Percentiles rank a stretch among this genome's conserved stretches.
These are phyloP conservation scores for Mesopsocus fuscifrons DNA, from an alignment of 2,888 invertebrate genomes.

Conservation along the genomic window DNA sequence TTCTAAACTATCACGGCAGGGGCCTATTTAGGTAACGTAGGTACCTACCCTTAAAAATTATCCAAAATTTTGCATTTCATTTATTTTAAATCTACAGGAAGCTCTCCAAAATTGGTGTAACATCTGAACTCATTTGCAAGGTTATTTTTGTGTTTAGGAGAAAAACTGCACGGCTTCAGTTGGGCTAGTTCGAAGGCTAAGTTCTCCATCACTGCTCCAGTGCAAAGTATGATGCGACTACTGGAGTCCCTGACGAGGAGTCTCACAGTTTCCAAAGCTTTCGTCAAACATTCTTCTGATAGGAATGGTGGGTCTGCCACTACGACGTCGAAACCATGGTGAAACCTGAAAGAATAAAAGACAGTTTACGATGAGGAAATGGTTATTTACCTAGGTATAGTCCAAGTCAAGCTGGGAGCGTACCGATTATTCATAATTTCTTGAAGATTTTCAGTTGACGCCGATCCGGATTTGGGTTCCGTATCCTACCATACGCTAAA, in stretches of 20 bases:
- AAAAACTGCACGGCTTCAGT: constrained; percentile 45
- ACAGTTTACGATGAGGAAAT: too few relatives aligned
- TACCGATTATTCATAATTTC: too few relatives aligned
- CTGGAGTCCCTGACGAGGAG: constrained; percentile 39
- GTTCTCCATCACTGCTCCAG: constrained; percentile 61
- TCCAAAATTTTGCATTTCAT: too few relatives aligned
- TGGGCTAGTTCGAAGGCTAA: constrained; percentile 41
- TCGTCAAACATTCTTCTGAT: constrained; percentile 76
- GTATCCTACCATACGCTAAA: too few relatives aligned
- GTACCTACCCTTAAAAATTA: too few relatives aligned
- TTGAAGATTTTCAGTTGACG: too few relatives aligned
- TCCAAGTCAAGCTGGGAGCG: too few relatives aligned
- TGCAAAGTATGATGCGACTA: constrained; percentile 64
- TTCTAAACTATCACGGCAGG: too few relatives aligned
- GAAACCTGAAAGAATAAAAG: constrained; percentile 23
- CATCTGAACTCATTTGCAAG: constrained; percentile 85
- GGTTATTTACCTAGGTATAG: too few relatives aligned
- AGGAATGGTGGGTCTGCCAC: constrained; percentile 91
- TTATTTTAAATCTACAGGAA: too few relatives aligned
- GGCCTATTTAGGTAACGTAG: too few relatives aligned
- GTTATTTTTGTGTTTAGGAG: constrained; percentile 71
- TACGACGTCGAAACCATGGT: constrained; percentile 54
- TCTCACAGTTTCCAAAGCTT: constrained; percentile 59
- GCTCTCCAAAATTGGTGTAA: constrained; percentile 56
- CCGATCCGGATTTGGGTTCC: too few relatives aligned